A percentile compares a stretch with the other conserved stretches of the same genome.
Evolutionary conservation across 2,113 vertebrate genomes (phyloP).

Genomic region (Oreochromis aureus): DNA sequence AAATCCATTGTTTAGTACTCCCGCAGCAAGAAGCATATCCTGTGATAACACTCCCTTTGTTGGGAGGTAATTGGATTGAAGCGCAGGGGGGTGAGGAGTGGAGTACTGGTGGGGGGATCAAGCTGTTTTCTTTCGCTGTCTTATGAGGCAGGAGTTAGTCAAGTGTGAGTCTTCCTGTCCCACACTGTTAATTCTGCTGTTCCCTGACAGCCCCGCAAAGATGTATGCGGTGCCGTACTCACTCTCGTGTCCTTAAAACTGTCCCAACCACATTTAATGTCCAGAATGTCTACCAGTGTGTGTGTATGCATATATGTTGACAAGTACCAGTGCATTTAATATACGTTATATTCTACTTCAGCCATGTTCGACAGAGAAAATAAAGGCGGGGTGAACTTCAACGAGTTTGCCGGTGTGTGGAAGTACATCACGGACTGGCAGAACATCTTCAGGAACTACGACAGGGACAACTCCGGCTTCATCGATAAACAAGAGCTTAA

Average conservation of each 20-base stretch:
- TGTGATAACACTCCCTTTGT: slow-evolving; percentile 46
- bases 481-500: slow-evolving; percentile 97
- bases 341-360: slow-evolving; percentile 36
- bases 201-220: background rate
- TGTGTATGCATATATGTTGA: background rate
- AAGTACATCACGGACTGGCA: slow-evolving; percentile 99
- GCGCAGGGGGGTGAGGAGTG: background rate
- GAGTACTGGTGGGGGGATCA: background rate
- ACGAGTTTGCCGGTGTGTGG: slow-evolving; percentile 95
- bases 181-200: background rate
- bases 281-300: background rate
- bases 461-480: slow-evolving; percentile 95
- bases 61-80: slow-evolving; percentile 52
- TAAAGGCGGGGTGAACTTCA: slow-evolving; percentile 96
- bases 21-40: slow-evolving; percentile 19
- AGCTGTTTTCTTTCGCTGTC: background rate
- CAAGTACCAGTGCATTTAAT: background rate
- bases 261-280: background rate
- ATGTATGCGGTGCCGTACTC: background rate
- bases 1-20: slow-evolving; percentile 34
- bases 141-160: background rate
- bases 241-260: background rate
- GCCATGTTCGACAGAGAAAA: slow-evolving; percentile 98
- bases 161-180: background rate
- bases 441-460: slow-evolving; percentile 95